phyloP scores from a whole-genome alignment of 30 jellyfish, hydroid and myxozoan species.

The Rhopilema esculentum region DNA sequence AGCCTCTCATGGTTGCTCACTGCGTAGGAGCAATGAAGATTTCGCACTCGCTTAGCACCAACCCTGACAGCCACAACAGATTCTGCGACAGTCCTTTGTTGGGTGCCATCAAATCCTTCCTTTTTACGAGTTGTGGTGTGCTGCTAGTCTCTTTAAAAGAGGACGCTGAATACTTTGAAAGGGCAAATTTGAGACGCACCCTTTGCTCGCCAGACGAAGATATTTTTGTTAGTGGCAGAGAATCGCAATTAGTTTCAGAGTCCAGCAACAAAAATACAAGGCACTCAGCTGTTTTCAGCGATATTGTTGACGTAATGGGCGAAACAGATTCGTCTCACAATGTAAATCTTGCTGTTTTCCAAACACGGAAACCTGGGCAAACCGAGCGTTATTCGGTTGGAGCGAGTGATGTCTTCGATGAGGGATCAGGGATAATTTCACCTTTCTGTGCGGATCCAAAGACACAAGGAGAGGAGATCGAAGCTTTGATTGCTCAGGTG shows the following conservation, averaged over 20 bases:
- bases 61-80: slow-evolving; percentile 4
- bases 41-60: slow-evolving; percentile 74
- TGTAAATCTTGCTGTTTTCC: not conserved
- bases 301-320: not conserved
- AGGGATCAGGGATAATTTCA: not conserved
- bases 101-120: slow-evolving; percentile 62
- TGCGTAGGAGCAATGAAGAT: slow-evolving; percentile 93
- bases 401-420: not conserved
- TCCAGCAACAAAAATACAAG: slow-evolving; percentile 11
- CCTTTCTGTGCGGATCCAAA: slow-evolving; percentile 43
- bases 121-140: slow-evolving; percentile 45
- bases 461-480: slow-evolving; percentile 37
- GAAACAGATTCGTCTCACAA: not conserved
- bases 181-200: not conserved
- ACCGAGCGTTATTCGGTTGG: not conserved
- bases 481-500: slow-evolving; percentile 63
- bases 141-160: slow-evolving; percentile 23
- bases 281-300: not conserved
- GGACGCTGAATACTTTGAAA: slow-evolving; percentile 8
- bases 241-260: not conserved
- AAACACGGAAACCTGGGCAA: too few species aligned
- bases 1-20: slow-evolving; percentile 78
- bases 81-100: slow-evolving; percentile 57
- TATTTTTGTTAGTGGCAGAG: slow-evolving; percentile 21
- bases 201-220: slow-evolving; percentile 52